Conservation (phyloP, 2,888 invertebrate genomes). For the Tiliacea citrago region DNA sequence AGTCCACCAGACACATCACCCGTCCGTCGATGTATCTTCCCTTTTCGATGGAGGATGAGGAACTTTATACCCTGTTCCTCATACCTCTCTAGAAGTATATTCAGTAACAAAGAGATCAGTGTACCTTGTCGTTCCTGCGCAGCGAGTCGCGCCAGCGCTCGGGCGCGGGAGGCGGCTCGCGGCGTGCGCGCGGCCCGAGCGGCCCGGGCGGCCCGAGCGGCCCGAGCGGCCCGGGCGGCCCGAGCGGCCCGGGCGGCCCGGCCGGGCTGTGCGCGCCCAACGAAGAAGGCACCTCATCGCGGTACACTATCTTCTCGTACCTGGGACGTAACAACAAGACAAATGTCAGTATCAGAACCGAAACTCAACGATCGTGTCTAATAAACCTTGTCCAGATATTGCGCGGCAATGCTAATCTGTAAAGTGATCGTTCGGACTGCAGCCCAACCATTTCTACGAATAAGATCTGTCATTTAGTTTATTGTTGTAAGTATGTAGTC, state of each 20-base stretch:
- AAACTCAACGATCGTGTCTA: not conserved
- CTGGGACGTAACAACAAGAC: constrained; percentile 59
- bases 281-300: constrained; percentile 66
- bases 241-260: not conserved
- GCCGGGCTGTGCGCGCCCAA: constrained; percentile 67
- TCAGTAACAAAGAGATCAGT: no score
- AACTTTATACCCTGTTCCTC: not conserved
- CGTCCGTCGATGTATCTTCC: not conserved
- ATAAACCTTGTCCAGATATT: not conserved
- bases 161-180: constrained; percentile 52
- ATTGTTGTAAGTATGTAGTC: not conserved
- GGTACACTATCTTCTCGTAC: constrained; percentile 82
- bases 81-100: not conserved
- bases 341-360: not conserved
- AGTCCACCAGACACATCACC: not conserved
- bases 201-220: not conserved
- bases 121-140: constrained; percentile 87
- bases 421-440: not conserved
- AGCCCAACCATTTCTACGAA: no score
- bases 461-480: not conserved
- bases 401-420: not conserved
- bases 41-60: not conserved
- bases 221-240: no score
- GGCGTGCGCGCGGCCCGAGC: not conserved
- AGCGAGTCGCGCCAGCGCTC: constrained; percentile 91